Conservation (phyloP, 2,113 vertebrate species). For the Microtus richardsoni region DNA sequence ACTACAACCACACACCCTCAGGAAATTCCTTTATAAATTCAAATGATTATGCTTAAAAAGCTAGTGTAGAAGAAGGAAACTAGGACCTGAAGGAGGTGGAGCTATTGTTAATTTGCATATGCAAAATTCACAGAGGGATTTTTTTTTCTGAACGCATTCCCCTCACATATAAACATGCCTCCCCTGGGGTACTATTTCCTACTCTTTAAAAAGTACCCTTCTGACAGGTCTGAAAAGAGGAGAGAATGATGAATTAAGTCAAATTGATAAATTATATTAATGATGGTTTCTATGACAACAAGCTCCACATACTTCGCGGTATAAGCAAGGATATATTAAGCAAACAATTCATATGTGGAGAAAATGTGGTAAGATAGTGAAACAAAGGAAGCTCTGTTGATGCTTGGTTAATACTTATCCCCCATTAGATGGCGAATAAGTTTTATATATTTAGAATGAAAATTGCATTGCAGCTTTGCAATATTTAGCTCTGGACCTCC, state of each 20-base stretch:
- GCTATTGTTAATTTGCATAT: not conserved
- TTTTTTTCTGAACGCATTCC: constrained; percentile 16
- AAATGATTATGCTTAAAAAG: constrained; percentile 85
- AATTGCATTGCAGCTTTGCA: not conserved
- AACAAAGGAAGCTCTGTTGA: not conserved
- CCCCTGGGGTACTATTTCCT: not conserved
- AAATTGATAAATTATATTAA: constrained; percentile 82
- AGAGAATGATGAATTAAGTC: constrained; percentile 84
- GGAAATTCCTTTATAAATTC: constrained; percentile 88
- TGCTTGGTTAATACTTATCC: not conserved
- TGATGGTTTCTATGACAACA: constrained; percentile 87
- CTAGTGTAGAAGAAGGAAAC: constrained; percentile 65
- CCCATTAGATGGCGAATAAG: not conserved
- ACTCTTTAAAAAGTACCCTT: constrained; percentile 60
- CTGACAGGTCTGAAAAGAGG: constrained; percentile 75
- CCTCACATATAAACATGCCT: not conserved
- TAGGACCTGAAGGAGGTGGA: constrained; percentile 6
- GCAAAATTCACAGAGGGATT: constrained; percentile 53
- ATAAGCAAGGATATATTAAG: constrained; percentile 79
- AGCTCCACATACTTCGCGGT: constrained; percentile 80
- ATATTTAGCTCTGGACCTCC: not conserved
- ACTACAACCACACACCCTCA: constrained; percentile 84
- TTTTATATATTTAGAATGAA: constrained; percentile 4
- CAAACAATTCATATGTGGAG: constrained; percentile 77
- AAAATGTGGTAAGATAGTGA: not conserved